phyloP scores from a whole-genome alignment of 1,140 invertebrate species.

The Lerema accius region DNA sequence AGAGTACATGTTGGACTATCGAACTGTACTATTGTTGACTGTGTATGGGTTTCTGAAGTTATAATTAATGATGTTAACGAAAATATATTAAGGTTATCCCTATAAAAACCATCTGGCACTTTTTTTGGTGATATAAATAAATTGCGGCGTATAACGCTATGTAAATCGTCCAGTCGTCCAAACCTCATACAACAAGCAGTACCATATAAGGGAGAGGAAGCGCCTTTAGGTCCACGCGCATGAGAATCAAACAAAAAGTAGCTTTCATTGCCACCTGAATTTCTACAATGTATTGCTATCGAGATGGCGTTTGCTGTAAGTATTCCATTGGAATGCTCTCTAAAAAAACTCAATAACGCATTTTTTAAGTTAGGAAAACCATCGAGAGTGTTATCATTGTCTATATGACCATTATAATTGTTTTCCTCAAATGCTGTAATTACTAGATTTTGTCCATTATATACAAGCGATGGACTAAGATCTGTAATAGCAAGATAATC shows the following conservation, averaged over 20 bases:
- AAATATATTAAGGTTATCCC: too few species aligned
- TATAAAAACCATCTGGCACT: too few species aligned
- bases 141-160: constrained; percentile 38
- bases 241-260: constrained; percentile 39
- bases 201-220: constrained; percentile 17
- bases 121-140: too few species aligned
- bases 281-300: constrained; percentile 34
- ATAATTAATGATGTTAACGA: too few species aligned
- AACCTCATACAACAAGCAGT: constrained; percentile 42
- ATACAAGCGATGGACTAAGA: too few species aligned
- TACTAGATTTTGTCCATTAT: too few species aligned
- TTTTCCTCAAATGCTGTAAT: constrained; percentile 7
- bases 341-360: constrained; percentile 36
- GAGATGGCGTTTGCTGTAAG: constrained; percentile 35
- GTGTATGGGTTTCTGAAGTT: too few species aligned
- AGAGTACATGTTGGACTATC: too few species aligned
- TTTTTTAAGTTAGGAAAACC: constrained; percentile 42
- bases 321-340: constrained; percentile 27
- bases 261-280: too few species aligned
- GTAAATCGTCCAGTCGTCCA: constrained; percentile 29
- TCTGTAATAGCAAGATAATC: constrained; percentile 35
- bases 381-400: constrained; percentile 21
- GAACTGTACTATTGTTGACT: too few species aligned
- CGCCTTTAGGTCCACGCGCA: constrained; percentile 31
- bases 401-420: constrained; percentile 40